Base-by-base conservation (phyloP, 2,888 invertebrate genomes). In the Eledona agricola region DNA sequence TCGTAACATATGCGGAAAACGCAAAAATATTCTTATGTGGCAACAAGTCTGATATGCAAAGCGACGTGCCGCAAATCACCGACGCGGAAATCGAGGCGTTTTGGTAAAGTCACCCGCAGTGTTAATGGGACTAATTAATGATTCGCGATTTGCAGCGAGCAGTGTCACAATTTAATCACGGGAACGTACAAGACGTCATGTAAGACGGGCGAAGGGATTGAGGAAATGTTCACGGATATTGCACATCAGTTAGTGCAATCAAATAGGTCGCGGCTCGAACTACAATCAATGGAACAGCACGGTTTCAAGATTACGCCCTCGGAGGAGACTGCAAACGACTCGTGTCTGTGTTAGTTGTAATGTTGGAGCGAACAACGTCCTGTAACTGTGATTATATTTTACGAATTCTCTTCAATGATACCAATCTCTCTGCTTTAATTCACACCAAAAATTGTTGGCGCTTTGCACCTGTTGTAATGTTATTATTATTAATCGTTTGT, bases 11-110 rank as follows among this genome's bases (percentile, higher is more conserved):
- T 75, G 93, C 94, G 4, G 95, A 96, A 75, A 95, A 93, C 77
- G 95, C 95, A 2, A 93, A 94, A 78, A 95, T 96, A 74, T 96
- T 93, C 77, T 81, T 96, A 7, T 95, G 96, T 77, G 95, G 95
- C 34, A 96, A 95, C 73, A 95, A 95, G 78, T 84, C 85, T 35
- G 96, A 96, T 76, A 77, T 92, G 38, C 62, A 71, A 7, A 55
- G 50, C 29, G 89, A 88, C 67, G 83, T 83, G 40, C 87, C 89
- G 1, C 89, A 91, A 77, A 89, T 95, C 4, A 88, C 88, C 7
- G 92, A 94, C 72, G 83, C 86, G 49, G 94, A 95, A 74, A 90
- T 95, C 76, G 93, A 94, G 72, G 86, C 85, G 60, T 95, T 96
- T 76, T 90, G 89, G 88, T 89, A 37, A 40, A 13, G 3, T 3